Evolutionary conservation across 2,888 invertebrate species (phyloP), one percentile per base, ranked within the genome.

Genomic region (Galerucella pusilla): DNA sequence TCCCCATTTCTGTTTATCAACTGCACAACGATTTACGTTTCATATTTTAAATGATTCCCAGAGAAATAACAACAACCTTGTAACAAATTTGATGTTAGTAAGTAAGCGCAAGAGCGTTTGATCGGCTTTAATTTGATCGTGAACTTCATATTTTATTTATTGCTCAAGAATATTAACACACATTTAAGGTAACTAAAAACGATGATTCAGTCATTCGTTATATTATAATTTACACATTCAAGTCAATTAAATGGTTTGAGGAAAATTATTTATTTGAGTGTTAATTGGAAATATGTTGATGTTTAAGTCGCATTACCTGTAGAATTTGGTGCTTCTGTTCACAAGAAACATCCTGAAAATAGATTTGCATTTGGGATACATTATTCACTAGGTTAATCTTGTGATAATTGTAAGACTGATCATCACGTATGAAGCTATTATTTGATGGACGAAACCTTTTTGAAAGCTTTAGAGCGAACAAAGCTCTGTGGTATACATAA

Each of bases 11-110:
- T 70, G 63, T 70, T 70, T 54, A 61, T 70, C 70, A 64, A 57
- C 49, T 54, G 49, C 35, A 45, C 45, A 65, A 16, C 52, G 28
- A 49, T 54, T 70, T 63, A 70, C 70, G 70, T 64, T 70, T 28
- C 49, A 64, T 64, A 70, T 16, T 42, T 61, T 49, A 46, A 69
- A 69, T 69, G 70, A 70, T 70, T 70, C 54, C 63, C 16, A 52
- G 70, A 70, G 64, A 63, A 70, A 35, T 52, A 70, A 70, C 46
- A 64, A 70, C 70, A 70, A 70, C 70, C 70, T 70, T 70, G 70
- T 70, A 70, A 52, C 70, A 52, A 52, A 70, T 70, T 25, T 64
- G 54, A 20, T 52, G 54, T 49, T 70, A 67, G 28, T 70, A 54
- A 52, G 70, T 70, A 64, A 52, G 70, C 25, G 61, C 60, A 60